Evolutionary conservation across 64 coral and sea anemone species (phyloP), one percentile per base, ranked within the genome.

Genomic region (Catalaphyllia jardinei): DNA sequence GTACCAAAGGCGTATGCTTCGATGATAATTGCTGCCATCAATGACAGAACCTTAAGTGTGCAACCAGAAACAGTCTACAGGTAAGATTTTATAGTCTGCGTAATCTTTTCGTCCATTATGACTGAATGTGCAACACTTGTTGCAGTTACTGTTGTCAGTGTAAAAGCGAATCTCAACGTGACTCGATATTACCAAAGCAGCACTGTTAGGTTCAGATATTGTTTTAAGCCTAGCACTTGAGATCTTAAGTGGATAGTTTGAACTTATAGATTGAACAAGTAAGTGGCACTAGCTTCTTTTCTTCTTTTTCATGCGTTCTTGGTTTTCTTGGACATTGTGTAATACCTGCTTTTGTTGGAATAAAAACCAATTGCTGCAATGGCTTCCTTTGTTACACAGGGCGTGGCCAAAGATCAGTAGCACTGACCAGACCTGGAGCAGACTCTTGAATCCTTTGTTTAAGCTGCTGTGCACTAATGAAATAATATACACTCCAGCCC

Each of bases 391-490:
- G n/a, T 50, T 65, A 29, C 59, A 88, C 57, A 87, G 71, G 24
- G 96, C 93, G 28, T 92, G 93, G 87, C 96, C 96, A 57, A 64
- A 93, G 79, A 15, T 88, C 4, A 71, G 16, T 0, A 31, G 31
- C 31, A 83, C 95, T 33, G 87, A 94, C 24, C 82, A 69, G 29
- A 89, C 89, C 52, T 98, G 93, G 96, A 95, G 72, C 10, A 85
- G 52, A 22, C 87, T 93, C 29, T 33, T 93, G 31, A 49, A 90
- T 33, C 69, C 71, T 17, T 93, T 93, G 22, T 87, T 93, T 8
- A 1, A 72, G 29, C 71, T 61, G 65, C 28, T 95, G 5, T 69
- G 89, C n/a, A 10, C 18, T 27, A 46, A 78, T 7, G 27, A 79
- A 62, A 60, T 95, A 8, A 64, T 95, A 8, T 81, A 83, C 83